Evolutionary conservation across 1,140 invertebrate species (phyloP).

Genomic region (Babylonia areolata): DNA sequence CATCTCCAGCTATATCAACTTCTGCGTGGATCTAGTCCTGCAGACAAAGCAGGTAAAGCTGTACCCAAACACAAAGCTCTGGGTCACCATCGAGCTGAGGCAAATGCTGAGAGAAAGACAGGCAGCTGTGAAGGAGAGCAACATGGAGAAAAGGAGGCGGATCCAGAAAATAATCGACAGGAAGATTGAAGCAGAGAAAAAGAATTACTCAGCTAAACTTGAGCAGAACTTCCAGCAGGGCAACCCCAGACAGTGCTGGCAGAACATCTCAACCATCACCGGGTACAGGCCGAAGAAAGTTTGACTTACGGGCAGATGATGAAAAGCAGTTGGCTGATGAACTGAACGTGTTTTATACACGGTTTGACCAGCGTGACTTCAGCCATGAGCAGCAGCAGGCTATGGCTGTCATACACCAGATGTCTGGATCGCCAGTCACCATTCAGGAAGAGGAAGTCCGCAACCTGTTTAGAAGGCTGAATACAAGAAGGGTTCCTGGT

Average conservation of each 20-base stretch:
- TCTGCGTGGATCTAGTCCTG: constrained; percentile 1
- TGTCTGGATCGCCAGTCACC: background rate
- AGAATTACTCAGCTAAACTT: background rate
- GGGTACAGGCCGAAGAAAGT: background rate
- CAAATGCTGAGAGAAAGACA: constrained; percentile 13
- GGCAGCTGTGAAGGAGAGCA: background rate
- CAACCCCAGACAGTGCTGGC: background rate
- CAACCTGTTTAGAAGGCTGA: background rate
- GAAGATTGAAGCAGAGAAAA: background rate
- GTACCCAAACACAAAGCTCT: constrained; percentile 23
- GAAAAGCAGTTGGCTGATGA: background rate
- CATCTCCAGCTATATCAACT: constrained; percentile 16
- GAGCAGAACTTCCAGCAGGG: background rate
- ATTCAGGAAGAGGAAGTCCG: background rate
- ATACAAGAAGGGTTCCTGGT: background rate
- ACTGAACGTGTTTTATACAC: background rate
- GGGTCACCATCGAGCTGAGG: constrained; percentile 15
- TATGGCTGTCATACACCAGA: background rate
- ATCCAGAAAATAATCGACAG: background rate
- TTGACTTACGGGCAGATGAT: background rate
- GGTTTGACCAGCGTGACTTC: background rate
- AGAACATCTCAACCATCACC: background rate
- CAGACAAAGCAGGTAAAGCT: background rate
- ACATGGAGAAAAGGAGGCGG: background rate
- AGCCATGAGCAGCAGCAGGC: background rate